These are phyloP conservation scores for Lordiphosa stackelbergi DNA, from an alignment of 1,140 invertebrate species.

Conservation along the genomic window DNA sequence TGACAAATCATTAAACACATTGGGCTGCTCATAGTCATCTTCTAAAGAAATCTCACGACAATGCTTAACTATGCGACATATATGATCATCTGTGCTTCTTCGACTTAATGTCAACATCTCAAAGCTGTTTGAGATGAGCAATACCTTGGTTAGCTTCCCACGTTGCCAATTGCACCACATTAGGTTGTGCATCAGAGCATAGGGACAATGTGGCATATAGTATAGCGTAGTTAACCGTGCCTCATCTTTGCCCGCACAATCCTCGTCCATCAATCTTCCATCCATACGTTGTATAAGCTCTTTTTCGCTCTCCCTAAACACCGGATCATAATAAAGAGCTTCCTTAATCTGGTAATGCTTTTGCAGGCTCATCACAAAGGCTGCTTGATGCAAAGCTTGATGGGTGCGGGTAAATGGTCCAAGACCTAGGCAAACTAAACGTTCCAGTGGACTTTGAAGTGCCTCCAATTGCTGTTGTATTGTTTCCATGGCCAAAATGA, in stretches of 20 bases:
- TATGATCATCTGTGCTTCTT: conserved; percentile 79
- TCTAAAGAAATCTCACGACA: conserved; percentile 81
- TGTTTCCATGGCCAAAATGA: conserved; percentile 51
- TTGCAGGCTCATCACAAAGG: conserved; percentile 78
- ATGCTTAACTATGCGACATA: conserved; percentile 79
- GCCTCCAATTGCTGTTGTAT: conserved; percentile 36
- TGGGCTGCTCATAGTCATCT: conserved; percentile 83
- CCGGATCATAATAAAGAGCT: conserved; percentile 82
- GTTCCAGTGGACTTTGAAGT: conserved; percentile 31
- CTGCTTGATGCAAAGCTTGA: conserved; percentile 79
- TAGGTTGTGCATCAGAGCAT: conserved; percentile 89
- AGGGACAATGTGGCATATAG: conserved; percentile 89
- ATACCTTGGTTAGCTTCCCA: conserved; percentile 80
- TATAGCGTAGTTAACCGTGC: conserved; percentile 81
- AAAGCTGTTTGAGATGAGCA: conserved; percentile 88
- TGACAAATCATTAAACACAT: conserved; percentile 85
- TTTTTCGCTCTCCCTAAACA: conserved; percentile 82
- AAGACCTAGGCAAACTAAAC: conserved; percentile 81
- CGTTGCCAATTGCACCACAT: conserved; percentile 87
- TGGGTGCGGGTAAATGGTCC: conserved; percentile 79
- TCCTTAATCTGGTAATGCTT: conserved; percentile 57
- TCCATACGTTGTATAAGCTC: conserved; percentile 80
- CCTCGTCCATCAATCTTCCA: conserved; percentile 80
- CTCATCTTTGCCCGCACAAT: conserved; percentile 85
- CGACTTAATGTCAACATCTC: conserved; percentile 78